phyloP scores from a whole-genome alignment of 2,113 vertebrate genomes.

The Esox niger region DNA sequence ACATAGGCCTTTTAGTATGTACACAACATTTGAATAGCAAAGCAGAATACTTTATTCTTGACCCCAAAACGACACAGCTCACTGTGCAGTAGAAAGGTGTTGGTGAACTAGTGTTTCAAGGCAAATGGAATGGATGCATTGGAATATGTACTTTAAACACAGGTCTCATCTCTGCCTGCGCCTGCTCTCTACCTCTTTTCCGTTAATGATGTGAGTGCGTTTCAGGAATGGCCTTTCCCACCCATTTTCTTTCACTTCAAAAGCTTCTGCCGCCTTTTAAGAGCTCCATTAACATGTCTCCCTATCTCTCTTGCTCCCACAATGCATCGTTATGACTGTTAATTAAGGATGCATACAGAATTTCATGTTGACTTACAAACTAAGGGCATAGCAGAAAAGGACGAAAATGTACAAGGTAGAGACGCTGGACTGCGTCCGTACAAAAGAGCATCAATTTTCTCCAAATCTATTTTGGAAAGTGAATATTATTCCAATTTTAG shows the following conservation, averaged over 20 bases:
- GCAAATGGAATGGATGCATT: neutral
- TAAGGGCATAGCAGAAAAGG: slow-evolving; percentile 7
- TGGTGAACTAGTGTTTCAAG: neutral
- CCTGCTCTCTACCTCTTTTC: slow-evolving; percentile 11
- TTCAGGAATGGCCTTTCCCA: slow-evolving; percentile 40
- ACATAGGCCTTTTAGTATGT: too few species aligned
- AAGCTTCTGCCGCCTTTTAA: slow-evolving; percentile 45
- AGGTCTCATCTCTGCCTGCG: slow-evolving; percentile 1
- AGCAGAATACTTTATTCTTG: neutral
- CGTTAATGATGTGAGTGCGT: slow-evolving; percentile 45
- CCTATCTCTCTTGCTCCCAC: slow-evolving; percentile 23
- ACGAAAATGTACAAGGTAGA: slow-evolving; percentile 31
- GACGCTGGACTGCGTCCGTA: slow-evolving; percentile 16
- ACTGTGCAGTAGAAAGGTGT: too few species aligned
- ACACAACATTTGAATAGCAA: neutral
- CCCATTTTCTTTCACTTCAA: slow-evolving; percentile 48
- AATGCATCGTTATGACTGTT: slow-evolving; percentile 57
- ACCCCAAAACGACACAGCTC: too few species aligned
- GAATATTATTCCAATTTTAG: slow-evolving; percentile 42
- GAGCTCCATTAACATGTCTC: slow-evolving; percentile 56
- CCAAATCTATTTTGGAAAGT: slow-evolving; percentile 49
- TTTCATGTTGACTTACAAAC: slow-evolving; percentile 39
- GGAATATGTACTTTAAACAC: slow-evolving; percentile 23
- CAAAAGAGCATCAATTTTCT: slow-evolving; percentile 52
- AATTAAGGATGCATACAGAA: slow-evolving; percentile 42